Evolutionary conservation across 1,140 invertebrate genomes (phyloP).

Genomic region (Aleiodes sp.): DNA sequence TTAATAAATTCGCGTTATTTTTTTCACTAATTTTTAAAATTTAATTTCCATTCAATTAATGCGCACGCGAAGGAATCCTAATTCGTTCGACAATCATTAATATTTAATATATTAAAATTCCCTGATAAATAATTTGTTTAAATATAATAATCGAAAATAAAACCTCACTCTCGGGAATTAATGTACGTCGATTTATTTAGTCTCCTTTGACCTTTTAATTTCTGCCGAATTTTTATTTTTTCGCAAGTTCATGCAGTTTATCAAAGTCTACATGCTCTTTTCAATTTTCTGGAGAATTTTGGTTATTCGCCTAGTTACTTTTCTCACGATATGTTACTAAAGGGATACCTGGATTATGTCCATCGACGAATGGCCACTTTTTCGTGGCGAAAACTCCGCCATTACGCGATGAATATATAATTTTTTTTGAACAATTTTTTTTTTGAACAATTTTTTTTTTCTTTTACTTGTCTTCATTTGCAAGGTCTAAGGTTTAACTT

Average conservation of each 20-base stretch:
- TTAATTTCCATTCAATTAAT: no score
- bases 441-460: conserved; percentile 10
- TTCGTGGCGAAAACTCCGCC: conserved; percentile 20
- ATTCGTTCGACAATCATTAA: neutral
- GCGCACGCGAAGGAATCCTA: conserved; percentile 22
- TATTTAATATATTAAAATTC: conserved; percentile 10
- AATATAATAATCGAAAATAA: conserved; percentile 24
- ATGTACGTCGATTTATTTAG: conserved; percentile 2
- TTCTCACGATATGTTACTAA: conserved; percentile 44
- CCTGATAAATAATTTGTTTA: conserved; percentile 31
- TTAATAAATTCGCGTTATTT: conserved; percentile 1
- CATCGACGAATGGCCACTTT: conserved; percentile 38
- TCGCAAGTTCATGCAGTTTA: neutral
- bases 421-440: conserved; percentile 21
- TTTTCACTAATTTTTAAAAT: neutral
- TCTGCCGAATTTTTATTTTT: neutral
- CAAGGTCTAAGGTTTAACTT: conserved; percentile 52
- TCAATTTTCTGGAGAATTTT: no score
- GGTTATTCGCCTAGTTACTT: neutral
- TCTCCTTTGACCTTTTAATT: neutral
- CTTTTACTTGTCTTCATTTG: conserved; percentile 26
- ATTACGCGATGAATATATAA: neutral
- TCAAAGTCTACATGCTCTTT: neutral
- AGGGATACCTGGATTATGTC: conserved; percentile 49
- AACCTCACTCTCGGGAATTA: conserved; percentile 25